phyloP scores from a whole-genome alignment of 2,797 vertebrate genomes.

The Hippopotamyrus pictus region DNA sequence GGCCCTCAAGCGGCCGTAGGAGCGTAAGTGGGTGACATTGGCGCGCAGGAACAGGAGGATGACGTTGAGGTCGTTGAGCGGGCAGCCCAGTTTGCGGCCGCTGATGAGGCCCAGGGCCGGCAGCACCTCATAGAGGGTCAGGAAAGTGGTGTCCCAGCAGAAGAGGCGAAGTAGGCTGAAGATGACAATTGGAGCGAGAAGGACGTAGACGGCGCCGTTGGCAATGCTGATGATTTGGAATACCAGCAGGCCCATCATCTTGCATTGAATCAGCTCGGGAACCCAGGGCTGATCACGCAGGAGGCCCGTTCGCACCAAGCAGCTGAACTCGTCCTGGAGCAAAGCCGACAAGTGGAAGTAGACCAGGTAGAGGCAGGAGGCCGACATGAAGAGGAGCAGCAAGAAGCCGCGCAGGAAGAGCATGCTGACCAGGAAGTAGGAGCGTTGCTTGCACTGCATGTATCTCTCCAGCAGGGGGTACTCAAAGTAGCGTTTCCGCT shows the following conservation, averaged over 20 bases:
- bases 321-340: conserved; percentile 89
- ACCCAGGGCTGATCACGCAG: conserved; percentile 65
- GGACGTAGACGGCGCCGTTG: conserved; percentile 69
- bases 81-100: conserved; percentile 81
- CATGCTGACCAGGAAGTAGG: conserved; percentile 79
- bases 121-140: conserved; percentile 87
- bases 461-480: conserved; percentile 91
- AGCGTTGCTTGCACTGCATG: conserved; percentile 80
- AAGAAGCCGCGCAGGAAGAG: conserved; percentile 83
- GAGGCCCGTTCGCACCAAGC: conserved; percentile 77
- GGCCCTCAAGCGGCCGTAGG: conserved; percentile 79
- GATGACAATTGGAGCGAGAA: conserved; percentile 74
- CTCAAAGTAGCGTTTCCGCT: conserved; percentile 86
- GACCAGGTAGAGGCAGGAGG: conserved; percentile 83
- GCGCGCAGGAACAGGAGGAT: conserved; percentile 85
- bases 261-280: conserved; percentile 79
- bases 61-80: conserved; percentile 87
- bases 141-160: conserved; percentile 85
- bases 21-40: conserved; percentile 81
- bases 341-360: conserved; percentile 85
- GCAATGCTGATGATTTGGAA: conserved; percentile 86
- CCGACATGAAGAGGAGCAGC: conserved; percentile 75
- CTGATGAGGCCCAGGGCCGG: conserved; percentile 83
- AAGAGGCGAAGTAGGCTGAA: conserved; percentile 84
- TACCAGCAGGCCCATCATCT: conserved; percentile 77